Percentiles rank a stretch among this genome's conserved stretches.
phyloP scores from a whole-genome alignment of 1,140 invertebrate species.

The Sycobia sp. region DNA sequence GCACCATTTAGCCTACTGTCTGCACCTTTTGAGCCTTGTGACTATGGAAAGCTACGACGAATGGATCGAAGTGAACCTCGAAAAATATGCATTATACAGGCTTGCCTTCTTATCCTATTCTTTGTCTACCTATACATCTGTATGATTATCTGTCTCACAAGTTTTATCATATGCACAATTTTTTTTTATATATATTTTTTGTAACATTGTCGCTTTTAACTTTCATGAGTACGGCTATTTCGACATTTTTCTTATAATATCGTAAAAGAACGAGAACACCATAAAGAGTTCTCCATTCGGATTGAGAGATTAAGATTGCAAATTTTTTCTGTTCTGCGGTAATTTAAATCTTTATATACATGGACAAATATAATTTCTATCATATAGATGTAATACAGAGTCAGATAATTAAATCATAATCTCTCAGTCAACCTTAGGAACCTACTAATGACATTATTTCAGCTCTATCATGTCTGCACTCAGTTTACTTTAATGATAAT shows the following conservation, averaged over 20 bases:
- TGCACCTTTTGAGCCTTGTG: slow-evolving; percentile 10
- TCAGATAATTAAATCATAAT: slow-evolving; percentile 2
- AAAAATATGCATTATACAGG: slow-evolving; percentile 18
- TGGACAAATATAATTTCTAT: no score
- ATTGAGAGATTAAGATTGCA: slow-evolving; percentile 1
- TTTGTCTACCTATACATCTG: neutral
- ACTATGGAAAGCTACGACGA: slow-evolving; percentile 4
- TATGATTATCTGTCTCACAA: neutral
- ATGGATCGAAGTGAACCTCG: slow-evolving; percentile 3
- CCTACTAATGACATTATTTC: slow-evolving; percentile 6
- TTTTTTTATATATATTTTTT: no score
- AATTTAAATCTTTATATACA: no score
- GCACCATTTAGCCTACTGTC: slow-evolving; percentile 18
- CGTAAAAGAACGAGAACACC: neutral
- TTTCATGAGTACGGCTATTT: no score
- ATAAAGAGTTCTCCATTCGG: neutral
- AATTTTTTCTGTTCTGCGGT: no score
- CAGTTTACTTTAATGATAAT: neutral
- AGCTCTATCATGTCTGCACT: neutral
- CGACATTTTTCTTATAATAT: no score
- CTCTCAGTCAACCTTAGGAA: neutral
- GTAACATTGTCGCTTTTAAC: neutral
- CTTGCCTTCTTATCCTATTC: slow-evolving; percentile 2
- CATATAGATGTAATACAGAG: neutral
- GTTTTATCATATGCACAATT: neutral